Conservation (phyloP, 2,113 vertebrate genomes). For the Rhinopomastus cyanomelas region DNA sequence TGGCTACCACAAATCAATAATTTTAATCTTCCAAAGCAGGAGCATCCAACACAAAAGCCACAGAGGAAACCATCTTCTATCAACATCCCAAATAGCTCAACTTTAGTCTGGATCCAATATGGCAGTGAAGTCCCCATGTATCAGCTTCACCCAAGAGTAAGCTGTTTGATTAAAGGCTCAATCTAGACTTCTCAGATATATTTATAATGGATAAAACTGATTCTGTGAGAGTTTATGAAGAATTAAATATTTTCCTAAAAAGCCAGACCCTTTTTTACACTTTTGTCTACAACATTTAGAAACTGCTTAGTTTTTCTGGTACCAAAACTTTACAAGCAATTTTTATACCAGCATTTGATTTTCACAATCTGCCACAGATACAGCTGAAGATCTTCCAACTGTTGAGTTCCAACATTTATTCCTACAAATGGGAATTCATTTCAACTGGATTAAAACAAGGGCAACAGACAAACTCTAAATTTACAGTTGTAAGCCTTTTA, state of each 20-base stretch:
- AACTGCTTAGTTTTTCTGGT: neutral
- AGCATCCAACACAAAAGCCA: neutral
- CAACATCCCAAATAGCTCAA: neutral
- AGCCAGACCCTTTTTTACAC: neutral
- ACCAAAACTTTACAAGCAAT: neutral
- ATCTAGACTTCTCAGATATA: neutral
- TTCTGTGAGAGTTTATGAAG: neutral
- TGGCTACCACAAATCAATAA: neutral
- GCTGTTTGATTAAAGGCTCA: neutral
- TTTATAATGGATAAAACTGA: neutral
- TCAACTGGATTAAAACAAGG: slow-evolving; percentile 58
- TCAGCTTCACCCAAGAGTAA: neutral
- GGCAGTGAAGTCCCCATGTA: neutral
- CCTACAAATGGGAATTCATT: slow-evolving; percentile 1
- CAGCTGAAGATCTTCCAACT: neutral
- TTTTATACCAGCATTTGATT: neutral
- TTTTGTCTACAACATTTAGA: neutral
- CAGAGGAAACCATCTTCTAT: neutral
- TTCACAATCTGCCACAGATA: neutral
- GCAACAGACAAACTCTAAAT: slow-evolving; percentile 24
- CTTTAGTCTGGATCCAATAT: neutral
- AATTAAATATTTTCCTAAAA: neutral
- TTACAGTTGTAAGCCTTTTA: slow-evolving; percentile 7
- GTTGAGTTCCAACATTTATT: neutral
- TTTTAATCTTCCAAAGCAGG: neutral